Evolutionary conservation across 2,888 invertebrate genomes (phyloP), one percentile per base, ranked within the genome.

Genomic region (Pharmacophagus antenor): DNA sequence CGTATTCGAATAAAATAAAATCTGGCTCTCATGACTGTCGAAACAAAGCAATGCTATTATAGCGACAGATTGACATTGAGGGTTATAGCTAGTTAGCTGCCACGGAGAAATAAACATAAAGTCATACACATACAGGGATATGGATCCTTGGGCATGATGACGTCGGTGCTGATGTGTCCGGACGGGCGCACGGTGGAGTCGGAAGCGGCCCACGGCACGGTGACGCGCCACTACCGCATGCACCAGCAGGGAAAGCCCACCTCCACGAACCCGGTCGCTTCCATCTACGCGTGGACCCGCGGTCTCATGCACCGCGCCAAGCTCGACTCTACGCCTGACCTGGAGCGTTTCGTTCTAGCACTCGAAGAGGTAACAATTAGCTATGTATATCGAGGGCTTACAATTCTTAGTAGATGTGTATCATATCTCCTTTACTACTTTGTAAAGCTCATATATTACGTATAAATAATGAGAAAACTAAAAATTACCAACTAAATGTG

Each of bases 181-280:
- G 97, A 92, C 76, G 92, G 92, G 2, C 95, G 95, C 80, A 97
- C 97, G 0, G 94, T 97, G 63, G 97, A 97, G 88, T 94, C 97
- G 0, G 97, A 97, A 84, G 97, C 97, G 41, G 97, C 97, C 49
- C 97, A 97, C 84, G 97, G 97, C 64, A 97, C 97, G 5, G 97
- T 97, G 61, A 97, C 97, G 8, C 92, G 97, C 58, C 97, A 97
- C 91, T 97, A 95, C 89, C 93, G 97, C 73, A 93, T 94, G 92
- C 96, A 96, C 81, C 96, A 96, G 85, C 94, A 96, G 88, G 97
- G 97, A 58, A 93, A 95, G 74, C 93, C 94, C 55, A 97, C 97
- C 2, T 96, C 96, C 64, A 97, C 97, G 59, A 97, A 97, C 86
- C 97, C 97, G 10, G 94, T 97, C 61, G 97, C 97, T 15, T 97